These are phyloP conservation scores for Cryptus viduatorius DNA, from an alignment of 2,888 invertebrate species.

Conservation along the genomic window DNA sequence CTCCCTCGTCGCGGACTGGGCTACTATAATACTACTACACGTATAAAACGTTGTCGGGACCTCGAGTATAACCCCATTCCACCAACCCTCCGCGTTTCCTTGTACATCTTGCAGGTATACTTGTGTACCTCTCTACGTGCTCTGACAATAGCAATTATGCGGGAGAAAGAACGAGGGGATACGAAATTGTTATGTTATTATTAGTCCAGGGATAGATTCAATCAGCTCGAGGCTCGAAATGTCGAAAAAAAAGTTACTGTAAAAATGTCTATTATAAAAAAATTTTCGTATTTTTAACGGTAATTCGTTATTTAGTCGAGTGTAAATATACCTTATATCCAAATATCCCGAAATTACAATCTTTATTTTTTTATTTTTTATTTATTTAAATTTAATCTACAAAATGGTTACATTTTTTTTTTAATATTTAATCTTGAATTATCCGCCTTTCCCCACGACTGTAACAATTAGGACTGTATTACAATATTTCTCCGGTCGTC, in stretches of 20 bases:
- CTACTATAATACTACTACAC: constrained; percentile 48
- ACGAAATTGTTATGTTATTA: constrained; percentile 45
- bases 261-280: no score
- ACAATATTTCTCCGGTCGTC: constrained; percentile 19
- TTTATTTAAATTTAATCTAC: background rate
- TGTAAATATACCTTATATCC: no score
- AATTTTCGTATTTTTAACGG: no score
- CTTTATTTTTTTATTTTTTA: background rate
- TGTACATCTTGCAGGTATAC: constrained; percentile 69
- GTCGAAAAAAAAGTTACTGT: background rate
- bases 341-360: background rate
- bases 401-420: no score
- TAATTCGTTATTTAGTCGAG: no score
- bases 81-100: constrained; percentile 40
- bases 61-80: constrained; percentile 48
- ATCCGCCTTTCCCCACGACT: background rate
- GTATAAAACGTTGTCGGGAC: constrained; percentile 65
- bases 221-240: background rate
- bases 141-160: constrained; percentile 64
- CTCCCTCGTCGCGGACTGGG: background rate
- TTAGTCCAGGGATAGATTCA: constrained; percentile 28
- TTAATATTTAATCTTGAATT: background rate
- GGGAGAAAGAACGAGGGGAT: constrained; percentile 43
- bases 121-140: constrained; percentile 60
- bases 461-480: background rate